Conservation (phyloP, 2,797 vertebrate species). For the Psittacula derbiana region DNA sequence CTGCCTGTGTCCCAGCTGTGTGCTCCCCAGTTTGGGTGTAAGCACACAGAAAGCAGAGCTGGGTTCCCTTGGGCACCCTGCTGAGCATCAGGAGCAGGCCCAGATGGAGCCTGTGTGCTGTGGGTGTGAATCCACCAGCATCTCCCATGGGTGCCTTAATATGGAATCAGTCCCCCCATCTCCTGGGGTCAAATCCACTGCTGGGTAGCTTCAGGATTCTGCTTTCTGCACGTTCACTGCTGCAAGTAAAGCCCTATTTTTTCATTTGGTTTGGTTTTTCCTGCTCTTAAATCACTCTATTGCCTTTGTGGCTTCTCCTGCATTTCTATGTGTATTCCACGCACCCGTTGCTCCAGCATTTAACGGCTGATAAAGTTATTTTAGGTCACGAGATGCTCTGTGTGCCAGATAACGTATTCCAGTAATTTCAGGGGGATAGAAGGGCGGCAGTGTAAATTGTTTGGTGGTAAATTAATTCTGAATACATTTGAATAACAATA, state of each 20-base stretch:
- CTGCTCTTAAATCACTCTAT: rapidly evolving
- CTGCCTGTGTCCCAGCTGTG: neutral
- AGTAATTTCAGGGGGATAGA: neutral
- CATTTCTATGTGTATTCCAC: neutral
- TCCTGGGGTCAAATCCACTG: rapidly evolving
- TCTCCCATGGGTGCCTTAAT: neutral
- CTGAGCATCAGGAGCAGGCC: neutral
- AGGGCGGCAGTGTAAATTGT: neutral
- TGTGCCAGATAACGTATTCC: slow-evolving; percentile 50
- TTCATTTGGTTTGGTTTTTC: neutral
- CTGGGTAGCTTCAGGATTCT: neutral
- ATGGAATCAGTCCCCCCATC: neutral
- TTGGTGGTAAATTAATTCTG: slow-evolving; percentile 50
- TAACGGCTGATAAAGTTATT: slow-evolving; percentile 13
- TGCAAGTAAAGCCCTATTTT: no score
- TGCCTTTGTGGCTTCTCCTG: neutral
- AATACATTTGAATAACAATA: slow-evolving; percentile 60
- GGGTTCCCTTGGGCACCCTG: rapidly evolving
- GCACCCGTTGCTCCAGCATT: neutral
- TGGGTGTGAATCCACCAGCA: rapidly evolving
- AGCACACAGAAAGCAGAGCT: neutral
- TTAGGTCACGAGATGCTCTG: neutral
- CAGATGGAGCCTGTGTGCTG: neutral
- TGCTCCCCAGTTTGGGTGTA: neutral
- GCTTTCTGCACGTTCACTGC: neutral